phyloP scores from a whole-genome alignment of 2,888 invertebrate genomes.

The Dynastes hyllus region DNA sequence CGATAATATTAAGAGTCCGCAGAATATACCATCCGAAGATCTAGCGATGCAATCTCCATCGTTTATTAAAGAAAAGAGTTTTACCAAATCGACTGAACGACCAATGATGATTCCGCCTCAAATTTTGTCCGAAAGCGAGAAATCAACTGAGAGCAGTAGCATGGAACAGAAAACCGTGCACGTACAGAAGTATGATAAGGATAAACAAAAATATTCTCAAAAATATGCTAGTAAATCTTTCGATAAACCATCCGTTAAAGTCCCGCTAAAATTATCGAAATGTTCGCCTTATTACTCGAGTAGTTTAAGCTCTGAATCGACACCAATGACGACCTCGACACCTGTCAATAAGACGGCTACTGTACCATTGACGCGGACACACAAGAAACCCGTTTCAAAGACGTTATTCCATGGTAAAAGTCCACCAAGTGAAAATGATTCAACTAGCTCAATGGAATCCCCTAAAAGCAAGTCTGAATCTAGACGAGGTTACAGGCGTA shows the following conservation, averaged over 20 bases:
- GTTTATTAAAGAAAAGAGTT: conserved; percentile 61
- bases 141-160: conserved; percentile 73
- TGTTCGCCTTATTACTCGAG: conserved; percentile 86
- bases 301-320: conserved; percentile 83
- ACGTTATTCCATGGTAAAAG: conserved; percentile 78
- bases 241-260: conserved; percentile 68
- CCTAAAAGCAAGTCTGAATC: conserved; percentile 73
- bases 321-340: conserved; percentile 79
- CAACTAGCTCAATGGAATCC: conserved; percentile 83
- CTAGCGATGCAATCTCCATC: conserved; percentile 62
- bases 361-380: conserved; percentile 68
- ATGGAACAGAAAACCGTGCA: conserved; percentile 71
- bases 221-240: conserved; percentile 66
- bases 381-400: conserved; percentile 74
- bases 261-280: conserved; percentile 75
- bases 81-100: conserved; percentile 73
- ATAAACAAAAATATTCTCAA: conserved; percentile 67
- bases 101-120: conserved; percentile 73
- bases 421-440: conserved; percentile 84
- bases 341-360: conserved; percentile 77
- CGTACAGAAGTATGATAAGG: conserved; percentile 68
- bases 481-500: conserved; percentile 80
- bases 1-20: conserved; percentile 65
- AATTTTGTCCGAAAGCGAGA: conserved; percentile 71
- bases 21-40: conserved; percentile 69